phyloP scores from a whole-genome alignment of 2,113 vertebrate species.

The Lathamus discolor region DNA sequence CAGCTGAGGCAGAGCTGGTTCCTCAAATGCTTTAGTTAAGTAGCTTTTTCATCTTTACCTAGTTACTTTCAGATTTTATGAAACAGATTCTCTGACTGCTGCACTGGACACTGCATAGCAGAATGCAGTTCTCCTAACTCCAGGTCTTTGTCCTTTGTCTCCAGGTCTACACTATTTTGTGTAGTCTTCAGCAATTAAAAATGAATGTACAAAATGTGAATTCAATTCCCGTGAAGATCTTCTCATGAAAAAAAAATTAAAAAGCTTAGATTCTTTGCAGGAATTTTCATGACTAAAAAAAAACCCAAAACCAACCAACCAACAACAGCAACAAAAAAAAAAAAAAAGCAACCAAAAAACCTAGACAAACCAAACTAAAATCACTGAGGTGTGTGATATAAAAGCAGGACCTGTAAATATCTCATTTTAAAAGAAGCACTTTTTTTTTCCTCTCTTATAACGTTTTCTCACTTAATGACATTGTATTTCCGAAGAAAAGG shows the following conservation, averaged over 20 bases:
- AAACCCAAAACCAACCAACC: no score
- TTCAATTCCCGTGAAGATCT: neutral
- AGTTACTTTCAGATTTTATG: neutral
- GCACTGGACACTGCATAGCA: neutral
- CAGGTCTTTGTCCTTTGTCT: neutral
- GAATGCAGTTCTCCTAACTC: neutral
- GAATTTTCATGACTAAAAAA: neutral
- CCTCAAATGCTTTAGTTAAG: neutral
- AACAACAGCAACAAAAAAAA: neutral
- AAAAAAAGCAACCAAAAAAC: no score
- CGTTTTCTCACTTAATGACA: neutral
- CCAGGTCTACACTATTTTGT: neutral
- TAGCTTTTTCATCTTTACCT: neutral
- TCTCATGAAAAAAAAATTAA: neutral
- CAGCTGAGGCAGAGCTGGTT: neutral
- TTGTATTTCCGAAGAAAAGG: neutral
- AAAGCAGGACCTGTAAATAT: neutral
- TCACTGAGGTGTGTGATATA: fast-evolving
- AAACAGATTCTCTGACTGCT: neutral
- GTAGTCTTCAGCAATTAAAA: neutral
- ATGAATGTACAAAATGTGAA: neutral
- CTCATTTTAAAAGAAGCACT: fast-evolving
- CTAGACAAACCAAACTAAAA: neutral
- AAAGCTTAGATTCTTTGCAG: neutral
- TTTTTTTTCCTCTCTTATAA: neutral